Conservation (phyloP, 2,113 vertebrate species). For the Centrocercus urophasianus region DNA sequence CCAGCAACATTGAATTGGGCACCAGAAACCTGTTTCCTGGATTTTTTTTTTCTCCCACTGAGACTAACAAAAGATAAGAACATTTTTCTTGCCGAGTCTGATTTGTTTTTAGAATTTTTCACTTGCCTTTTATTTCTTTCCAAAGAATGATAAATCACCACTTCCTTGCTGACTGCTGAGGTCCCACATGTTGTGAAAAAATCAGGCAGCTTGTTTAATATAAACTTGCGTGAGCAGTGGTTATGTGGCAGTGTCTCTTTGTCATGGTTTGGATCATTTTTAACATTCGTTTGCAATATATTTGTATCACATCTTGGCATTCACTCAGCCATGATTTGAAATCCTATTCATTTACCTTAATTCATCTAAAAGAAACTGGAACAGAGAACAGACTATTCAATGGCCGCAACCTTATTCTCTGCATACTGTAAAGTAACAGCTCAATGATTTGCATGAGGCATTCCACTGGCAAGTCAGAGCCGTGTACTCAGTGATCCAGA, state of each 20-base stretch:
- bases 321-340: not conserved
- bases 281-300: not conserved
- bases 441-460: not conserved
- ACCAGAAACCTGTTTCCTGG: not conserved
- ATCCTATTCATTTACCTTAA: not conserved
- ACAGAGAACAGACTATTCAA: slow-evolving; percentile 2
- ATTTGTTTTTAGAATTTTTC: not conserved
- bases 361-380: slow-evolving; percentile 22
- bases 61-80: not conserved
- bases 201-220: slow-evolving; percentile 5
- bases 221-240: not conserved
- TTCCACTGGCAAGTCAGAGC: not conserved
- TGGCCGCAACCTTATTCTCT: slow-evolving; percentile 47
- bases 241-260: not conserved
- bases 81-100: not conserved
- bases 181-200: slow-evolving; percentile 1
- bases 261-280: not conserved
- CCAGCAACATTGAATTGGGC: not conserved
- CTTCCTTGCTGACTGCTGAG: not conserved
- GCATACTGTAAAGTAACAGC: not conserved
- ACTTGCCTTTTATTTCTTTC: slow-evolving; percentile 11
- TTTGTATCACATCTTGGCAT: slow-evolving; percentile 4
- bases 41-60: slow-evolving; percentile 1
- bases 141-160: not conserved
- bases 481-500: not conserved